Evolutionary conservation across 2,888 invertebrate genomes (phyloP).

Genomic region (Hydrotaea cyrtoneurina): DNA sequence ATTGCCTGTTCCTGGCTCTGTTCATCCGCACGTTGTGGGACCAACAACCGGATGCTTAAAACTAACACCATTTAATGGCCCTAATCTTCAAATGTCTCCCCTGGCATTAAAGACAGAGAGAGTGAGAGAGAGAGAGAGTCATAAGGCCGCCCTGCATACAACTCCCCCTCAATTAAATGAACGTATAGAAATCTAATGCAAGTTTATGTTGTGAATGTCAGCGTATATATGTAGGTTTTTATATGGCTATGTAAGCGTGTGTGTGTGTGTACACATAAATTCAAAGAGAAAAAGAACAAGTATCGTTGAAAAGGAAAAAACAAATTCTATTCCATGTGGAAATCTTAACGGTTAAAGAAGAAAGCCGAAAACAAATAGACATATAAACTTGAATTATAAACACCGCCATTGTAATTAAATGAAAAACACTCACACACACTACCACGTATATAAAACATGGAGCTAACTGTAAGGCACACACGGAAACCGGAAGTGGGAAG

Average conservation of each 20-base stretch:
- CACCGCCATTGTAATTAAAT: conserved; percentile 50
- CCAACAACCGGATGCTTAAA: conserved; percentile 22
- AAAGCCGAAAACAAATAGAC: conserved; percentile 48
- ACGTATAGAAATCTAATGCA: conserved; percentile 8
- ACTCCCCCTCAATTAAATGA: conserved; percentile 30
- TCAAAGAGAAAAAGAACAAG: neutral
- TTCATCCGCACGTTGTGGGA: neutral
- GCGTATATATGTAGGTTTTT: neutral
- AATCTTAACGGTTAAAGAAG: conserved; percentile 6
- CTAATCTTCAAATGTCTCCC: conserved; percentile 22
- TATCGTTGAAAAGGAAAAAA: neutral
- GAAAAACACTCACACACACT: conserved; percentile 26
- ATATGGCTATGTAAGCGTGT: neutral
- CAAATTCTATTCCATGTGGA: neutral
- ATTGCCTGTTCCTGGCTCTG: too few species aligned
- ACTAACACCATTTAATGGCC: conserved; percentile 34
- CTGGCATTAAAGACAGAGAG: neutral
- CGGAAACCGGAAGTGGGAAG: conserved; percentile 59
- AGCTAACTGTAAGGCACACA: neutral
- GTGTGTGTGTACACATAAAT: neutral
- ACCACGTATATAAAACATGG: conserved; percentile 14
- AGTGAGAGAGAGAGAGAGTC: neutral
- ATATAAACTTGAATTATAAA: conserved; percentile 42
- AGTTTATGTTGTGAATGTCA: conserved; percentile 2
- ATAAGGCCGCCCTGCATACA: neutral